Evolutionary conservation across 2,797 vertebrate genomes (phyloP), one percentile per base, ranked within the genome.

Genomic region (Chloroceryle inda): DNA sequence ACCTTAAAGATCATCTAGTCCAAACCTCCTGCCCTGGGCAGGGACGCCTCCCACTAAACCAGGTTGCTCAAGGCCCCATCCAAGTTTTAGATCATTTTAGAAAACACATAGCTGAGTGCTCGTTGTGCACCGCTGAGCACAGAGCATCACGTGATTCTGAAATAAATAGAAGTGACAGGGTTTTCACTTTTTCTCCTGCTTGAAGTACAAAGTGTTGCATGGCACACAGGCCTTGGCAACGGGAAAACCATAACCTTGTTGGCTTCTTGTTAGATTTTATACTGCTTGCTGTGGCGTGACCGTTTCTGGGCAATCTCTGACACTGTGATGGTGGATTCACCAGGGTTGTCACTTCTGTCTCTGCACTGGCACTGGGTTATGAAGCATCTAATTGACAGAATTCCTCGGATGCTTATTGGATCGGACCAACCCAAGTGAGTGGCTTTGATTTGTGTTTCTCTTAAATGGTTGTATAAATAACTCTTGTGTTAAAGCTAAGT

Each of bases 331-430:
- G 98, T 98, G 2, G 99, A 99, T 94, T 92, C 98, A 0, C 88
- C 98, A 7, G 99, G 99, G 15, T 92, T 99, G 87, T 98, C 99
- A 2, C 98, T 99, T 59, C 98, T 99, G 38, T 98, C 99, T 9
- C 97, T 99, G 75, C 99, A 99, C 96, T 99, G 99, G 99, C 99
- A 99, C 95, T 99, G 99, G 99, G 98, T 99, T 80, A 98, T 98
- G 94, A 99, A 99, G 68, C 98, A 99, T 93, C 97, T 99, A 29
- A 98, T 99, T 86, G 93, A 96, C 52, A 98, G 98, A 33, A 97
- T 99, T 67, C 99, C 99, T 18, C 98, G 98, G 82, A 98, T 99
- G 71, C 98, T 99, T 74, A 94, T 98, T 68, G 99, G 98, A 92
- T 98, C 98, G 13, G 96, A 98, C 74, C 96, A 98, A 44, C 98